Percentiles rank a stretch among this genome's conserved stretches.
phyloP scores from a whole-genome alignment of 2,797 vertebrate species.

The Leuciscus waleckii region DNA sequence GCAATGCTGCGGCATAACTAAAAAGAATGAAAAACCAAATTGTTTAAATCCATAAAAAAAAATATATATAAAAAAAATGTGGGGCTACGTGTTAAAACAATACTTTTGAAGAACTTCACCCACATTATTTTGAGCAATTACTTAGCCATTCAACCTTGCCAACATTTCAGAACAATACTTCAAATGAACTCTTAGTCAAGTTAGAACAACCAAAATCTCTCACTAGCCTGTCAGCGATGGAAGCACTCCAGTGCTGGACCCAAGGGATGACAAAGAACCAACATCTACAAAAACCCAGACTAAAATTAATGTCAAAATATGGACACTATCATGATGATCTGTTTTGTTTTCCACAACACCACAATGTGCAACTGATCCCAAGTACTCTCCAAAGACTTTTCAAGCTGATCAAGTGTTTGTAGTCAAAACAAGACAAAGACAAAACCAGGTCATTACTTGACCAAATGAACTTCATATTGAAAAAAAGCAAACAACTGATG shows the following conservation, averaged over 20 bases:
- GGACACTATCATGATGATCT: slow-evolving; percentile 23
- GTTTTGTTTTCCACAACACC: slow-evolving; percentile 40
- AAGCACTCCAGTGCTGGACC: background rate
- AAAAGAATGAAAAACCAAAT: background rate
- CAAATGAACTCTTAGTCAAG: slow-evolving; percentile 9
- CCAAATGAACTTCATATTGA: slow-evolving; percentile 3
- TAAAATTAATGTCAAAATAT: slow-evolving; percentile 18
- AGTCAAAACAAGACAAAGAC: slow-evolving; percentile 25
- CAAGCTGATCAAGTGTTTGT: slow-evolving; percentile 24
- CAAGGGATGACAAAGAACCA: background rate
- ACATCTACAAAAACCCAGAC: slow-evolving; percentile 14
- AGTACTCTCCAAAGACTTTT: slow-evolving; percentile 28
- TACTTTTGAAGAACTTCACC: background rate
- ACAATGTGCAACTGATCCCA: slow-evolving; percentile 28
- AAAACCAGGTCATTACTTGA: slow-evolving; percentile 28
- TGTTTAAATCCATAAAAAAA: background rate
- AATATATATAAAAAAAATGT: background rate
- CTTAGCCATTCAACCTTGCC: background rate
- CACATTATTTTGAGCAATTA: background rate
- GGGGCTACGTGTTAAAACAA: background rate
- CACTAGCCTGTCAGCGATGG: background rate
- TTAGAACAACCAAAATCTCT: background rate
- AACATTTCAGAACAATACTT: background rate
- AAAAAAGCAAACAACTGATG: background rate
- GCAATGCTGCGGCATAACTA: background rate